Evolutionary conservation across 2,888 invertebrate species (phyloP).

Genomic region (Cylindroiulus punctatus): DNA sequence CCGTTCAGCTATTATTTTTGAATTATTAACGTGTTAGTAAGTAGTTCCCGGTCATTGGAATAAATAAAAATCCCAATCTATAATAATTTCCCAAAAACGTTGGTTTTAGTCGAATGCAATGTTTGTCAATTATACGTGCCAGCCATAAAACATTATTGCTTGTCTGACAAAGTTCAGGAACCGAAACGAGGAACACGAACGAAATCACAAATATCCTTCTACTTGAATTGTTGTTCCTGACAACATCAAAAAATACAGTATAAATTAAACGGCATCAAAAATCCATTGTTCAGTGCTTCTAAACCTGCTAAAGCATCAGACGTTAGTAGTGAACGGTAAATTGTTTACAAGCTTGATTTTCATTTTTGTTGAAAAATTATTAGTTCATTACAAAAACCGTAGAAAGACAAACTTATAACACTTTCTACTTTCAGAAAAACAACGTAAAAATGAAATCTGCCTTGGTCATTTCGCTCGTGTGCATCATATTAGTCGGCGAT

Average conservation of each 20-base stretch:
- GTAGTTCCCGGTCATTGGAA: too few relatives aligned
- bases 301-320: neutral
- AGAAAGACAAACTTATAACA: neutral
- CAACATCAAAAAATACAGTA: neutral
- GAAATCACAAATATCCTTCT: neutral
- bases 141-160: neutral
- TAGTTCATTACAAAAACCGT: too few relatives aligned
- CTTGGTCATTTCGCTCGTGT: neutral
- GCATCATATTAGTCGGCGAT: neutral
- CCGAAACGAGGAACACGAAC: neutral
- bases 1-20: too few relatives aligned
- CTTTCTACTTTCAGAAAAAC: neutral
- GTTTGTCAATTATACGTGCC: neutral
- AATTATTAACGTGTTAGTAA: too few relatives aligned
- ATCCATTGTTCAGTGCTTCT: neutral
- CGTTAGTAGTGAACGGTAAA: neutral
- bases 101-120: neutral
- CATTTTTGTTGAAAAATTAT: neutral
- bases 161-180: neutral
- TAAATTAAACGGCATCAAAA: neutral
- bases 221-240: neutral
- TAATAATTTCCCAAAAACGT: too few relatives aligned
- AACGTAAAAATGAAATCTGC: neutral
- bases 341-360: neutral
- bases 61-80: too few relatives aligned